Percentiles rank a stretch among this genome's conserved stretches.
phyloP scores from a whole-genome alignment of 2,797 vertebrate species.

The Dipus sagitta region DNA sequence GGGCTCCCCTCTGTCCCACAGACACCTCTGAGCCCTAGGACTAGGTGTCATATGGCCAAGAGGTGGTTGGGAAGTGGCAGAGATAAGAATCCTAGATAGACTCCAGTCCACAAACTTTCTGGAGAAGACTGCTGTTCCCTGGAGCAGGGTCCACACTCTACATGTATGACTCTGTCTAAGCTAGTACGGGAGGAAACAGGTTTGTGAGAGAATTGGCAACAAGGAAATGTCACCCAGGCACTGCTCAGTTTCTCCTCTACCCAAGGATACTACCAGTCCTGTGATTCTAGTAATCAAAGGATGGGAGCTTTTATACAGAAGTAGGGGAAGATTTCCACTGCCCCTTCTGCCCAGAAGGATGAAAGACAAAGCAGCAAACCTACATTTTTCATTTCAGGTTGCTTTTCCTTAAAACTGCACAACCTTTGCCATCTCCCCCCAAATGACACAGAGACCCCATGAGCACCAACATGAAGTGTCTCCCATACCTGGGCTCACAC shows the following conservation, averaged over 20 bases:
- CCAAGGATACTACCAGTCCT: neutral
- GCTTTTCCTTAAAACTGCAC: neutral
- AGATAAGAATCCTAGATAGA: neutral
- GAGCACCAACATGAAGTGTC: neutral
- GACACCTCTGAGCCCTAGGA: neutral
- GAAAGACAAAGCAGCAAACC: neutral
- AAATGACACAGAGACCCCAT: neutral
- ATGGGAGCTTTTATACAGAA: neutral
- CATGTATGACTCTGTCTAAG: rapidly evolving
- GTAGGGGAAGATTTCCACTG: neutral
- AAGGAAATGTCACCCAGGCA: neutral
- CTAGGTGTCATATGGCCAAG: neutral
- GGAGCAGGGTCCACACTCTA: neutral
- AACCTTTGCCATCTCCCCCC: neutral
- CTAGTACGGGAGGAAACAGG: rapidly evolving
- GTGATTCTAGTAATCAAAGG: neutral
- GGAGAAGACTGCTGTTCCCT: neutral
- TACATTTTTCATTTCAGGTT: neutral
- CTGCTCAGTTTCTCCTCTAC: neutral
- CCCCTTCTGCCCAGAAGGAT: neutral
- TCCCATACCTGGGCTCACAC: constrained; percentile 96
- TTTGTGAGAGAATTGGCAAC: neutral
- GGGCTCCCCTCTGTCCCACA: neutral
- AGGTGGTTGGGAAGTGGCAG: rapidly evolving
- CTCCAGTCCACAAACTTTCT: neutral